Conservation (phyloP, 2,888 invertebrate species). For the Acholoe squamosa region DNA sequence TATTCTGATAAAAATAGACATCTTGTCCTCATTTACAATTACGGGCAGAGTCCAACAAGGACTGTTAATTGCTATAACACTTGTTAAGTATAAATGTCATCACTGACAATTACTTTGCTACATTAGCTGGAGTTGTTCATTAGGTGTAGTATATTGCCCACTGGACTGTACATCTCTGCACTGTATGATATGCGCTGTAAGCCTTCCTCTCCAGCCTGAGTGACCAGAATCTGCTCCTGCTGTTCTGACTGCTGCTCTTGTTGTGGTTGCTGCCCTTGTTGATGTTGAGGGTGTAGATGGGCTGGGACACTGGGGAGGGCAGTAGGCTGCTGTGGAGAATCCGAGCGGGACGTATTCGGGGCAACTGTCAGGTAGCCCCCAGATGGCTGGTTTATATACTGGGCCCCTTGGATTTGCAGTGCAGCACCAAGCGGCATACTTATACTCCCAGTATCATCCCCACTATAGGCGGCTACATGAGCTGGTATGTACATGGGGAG, state of each 20-base stretch:
- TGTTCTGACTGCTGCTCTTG: neutral
- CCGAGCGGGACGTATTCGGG: neutral
- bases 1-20: no score
- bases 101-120: neutral
- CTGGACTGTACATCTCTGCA: neutral
- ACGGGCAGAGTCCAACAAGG: no score
- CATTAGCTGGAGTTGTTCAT: constrained; percentile 10
- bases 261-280: neutral
- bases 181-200: neutral
- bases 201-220: neutral
- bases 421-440: neutral
- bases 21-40: no score
- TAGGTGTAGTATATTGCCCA: constrained; percentile 7
- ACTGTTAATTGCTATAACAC: no score
- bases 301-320: neutral
- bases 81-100: no score
- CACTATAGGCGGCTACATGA: neutral
- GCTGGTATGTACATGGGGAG: neutral
- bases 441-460: neutral
- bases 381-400: neutral
- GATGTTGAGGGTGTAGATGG: neutral
- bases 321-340: neutral
- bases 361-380: neutral
- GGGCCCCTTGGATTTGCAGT: neutral
- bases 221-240: neutral